These are phyloP conservation scores for Synanthedon tipuliformis DNA, from an alignment of 2,888 invertebrate genomes.

Conservation along the genomic window DNA sequence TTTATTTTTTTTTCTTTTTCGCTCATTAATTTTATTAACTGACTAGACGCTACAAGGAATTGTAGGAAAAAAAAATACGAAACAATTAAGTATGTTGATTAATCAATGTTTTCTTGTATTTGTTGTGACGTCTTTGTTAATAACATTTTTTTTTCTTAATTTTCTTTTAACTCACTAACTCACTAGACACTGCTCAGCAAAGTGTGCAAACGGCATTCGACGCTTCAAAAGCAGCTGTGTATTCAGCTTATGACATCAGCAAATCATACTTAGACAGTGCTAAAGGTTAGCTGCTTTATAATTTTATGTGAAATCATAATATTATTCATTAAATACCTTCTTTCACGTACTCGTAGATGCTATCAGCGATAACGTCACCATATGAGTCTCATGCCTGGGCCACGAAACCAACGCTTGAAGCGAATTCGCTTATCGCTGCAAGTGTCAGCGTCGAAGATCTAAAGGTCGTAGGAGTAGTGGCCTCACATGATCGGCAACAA, in stretches of 20 bases:
- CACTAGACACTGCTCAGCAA: slow-evolving; percentile 43
- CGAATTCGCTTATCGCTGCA: too few relatives aligned
- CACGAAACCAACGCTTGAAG: too few relatives aligned
- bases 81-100: not conserved
- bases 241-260: slow-evolving; percentile 39
- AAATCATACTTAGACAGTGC: slow-evolving; percentile 39
- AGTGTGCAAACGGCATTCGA: slow-evolving; percentile 35
- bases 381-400: too few relatives aligned
- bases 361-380: slow-evolving; percentile 3
- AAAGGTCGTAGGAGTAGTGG: too few relatives aligned
- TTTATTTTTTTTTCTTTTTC: too few relatives aligned
- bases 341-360: slow-evolving; percentile 6
- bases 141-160: slow-evolving; percentile 11
- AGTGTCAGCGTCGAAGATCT: too few relatives aligned
- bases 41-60: too few relatives aligned
- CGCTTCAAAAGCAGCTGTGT: slow-evolving; percentile 29
- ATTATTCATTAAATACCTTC: too few relatives aligned
- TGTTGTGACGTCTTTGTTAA: slow-evolving; percentile 12
- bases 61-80: not conserved
- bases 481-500: too few relatives aligned
- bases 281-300: slow-evolving; percentile 24
- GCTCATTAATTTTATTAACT: too few relatives aligned
- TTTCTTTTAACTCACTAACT: slow-evolving; percentile 11
- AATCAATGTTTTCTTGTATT: slow-evolving; percentile 9
- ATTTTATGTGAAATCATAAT: slow-evolving; percentile 4